Evolutionary conservation across 2,888 invertebrate genomes (phyloP).

Genomic region (Podotricha telesiphe): DNA sequence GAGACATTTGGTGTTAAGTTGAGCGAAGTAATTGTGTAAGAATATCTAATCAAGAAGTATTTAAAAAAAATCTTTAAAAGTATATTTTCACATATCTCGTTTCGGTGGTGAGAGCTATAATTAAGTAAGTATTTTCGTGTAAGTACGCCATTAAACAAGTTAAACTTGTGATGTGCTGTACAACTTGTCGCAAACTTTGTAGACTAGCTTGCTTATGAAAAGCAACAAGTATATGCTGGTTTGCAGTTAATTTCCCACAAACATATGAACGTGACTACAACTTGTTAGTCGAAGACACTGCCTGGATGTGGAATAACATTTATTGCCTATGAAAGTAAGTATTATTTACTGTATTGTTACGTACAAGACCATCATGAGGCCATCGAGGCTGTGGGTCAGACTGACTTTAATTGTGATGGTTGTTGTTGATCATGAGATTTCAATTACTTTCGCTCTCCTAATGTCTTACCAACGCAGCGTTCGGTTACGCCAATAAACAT

Average conservation of each 20-base stretch:
- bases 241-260: constrained; percentile 63
- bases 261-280: constrained; percentile 72
- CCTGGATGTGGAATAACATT: constrained; percentile 65
- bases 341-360: background rate
- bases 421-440: too few relatives aligned
- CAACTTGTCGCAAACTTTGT: constrained; percentile 51
- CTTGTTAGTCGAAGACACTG: constrained; percentile 62
- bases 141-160: background rate
- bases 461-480: too few relatives aligned
- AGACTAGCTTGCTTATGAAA: constrained; percentile 48
- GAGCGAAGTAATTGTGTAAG: background rate
- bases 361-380: too few relatives aligned
- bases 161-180: background rate
- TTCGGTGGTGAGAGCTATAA: background rate
- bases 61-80: too few relatives aligned
- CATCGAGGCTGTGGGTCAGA: too few relatives aligned
- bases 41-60: too few relatives aligned
- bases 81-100: background rate
- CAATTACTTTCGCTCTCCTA: too few relatives aligned
- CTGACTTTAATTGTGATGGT: too few relatives aligned
- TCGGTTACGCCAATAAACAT: too few relatives aligned
- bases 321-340: background rate
- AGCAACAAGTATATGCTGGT: constrained; percentile 55
- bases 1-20: too few relatives aligned
- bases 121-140: background rate